Base-by-base conservation (phyloP, 2,888 invertebrate genomes). In the Diplolepis rosae region DNA sequence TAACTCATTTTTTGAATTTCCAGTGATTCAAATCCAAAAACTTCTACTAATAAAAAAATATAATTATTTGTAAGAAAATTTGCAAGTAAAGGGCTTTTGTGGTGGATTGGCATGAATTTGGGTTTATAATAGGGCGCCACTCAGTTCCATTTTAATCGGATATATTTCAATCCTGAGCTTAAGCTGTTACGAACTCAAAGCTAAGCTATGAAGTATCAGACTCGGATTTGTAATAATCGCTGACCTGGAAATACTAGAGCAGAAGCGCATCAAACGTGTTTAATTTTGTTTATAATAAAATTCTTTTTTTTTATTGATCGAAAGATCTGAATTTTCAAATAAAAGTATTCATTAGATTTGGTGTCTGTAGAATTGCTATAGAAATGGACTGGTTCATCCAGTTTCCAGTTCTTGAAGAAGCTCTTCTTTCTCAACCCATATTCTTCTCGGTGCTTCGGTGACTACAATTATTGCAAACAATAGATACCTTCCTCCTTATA, bases 391-490 rank as follows among this genome's bases (percentile, higher is more conserved):
- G 11, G 22, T 32, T 56, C 18, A 18, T 35, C 18, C 22, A 32
- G 4, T 30, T 18, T 35, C 6, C 11, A 61, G 6, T 18, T 54
- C 22, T 4, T 42, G 39, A 42, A n/a, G 32, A 32, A 15, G 32
- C 1, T 39, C 24, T 22, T 61, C 13, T 35, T 39, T 4, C 28
- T n/a, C 6, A 13, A 22, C 22, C 9, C 56, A 56, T 13, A 32
- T 11, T 61, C 13, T 22, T n/a, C 28, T 52, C n/a, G 56, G 39
- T 24, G 24, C 35, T 35, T 61, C n/a, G 24, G 61, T 7, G 61
- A 61, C 39, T 61, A 61, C 35, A 56, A 56, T 56, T 35, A 56
- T 56, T 32, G n/a, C 13, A 35, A 13, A 61, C 61, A 61, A 61
- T 61, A 24, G 61, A 56, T 56, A 52, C 15, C 52, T 52, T 52